phyloP scores from a whole-genome alignment of 2,113 vertebrate species.

The Polypterus senegalus region DNA sequence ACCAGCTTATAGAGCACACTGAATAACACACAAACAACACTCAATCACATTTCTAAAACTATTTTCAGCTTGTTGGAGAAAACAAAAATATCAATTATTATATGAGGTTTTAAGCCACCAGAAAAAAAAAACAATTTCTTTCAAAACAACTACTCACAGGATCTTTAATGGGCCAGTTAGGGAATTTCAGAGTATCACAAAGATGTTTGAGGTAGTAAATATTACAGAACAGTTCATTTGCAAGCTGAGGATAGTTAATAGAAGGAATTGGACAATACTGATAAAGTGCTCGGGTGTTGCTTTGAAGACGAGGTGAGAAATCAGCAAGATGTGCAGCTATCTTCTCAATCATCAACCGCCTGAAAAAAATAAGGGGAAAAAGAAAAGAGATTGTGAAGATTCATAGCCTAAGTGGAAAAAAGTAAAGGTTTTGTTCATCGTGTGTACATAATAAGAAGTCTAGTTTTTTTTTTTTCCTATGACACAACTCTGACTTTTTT shows the following conservation, averaged over 20 bases:
- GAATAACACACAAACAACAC: no score
- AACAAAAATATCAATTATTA: no score
- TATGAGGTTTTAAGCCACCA: no score
- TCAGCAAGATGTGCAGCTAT: conserved; percentile 93
- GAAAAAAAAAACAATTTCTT: no score
- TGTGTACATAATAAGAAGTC: no score
- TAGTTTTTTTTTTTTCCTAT: background rate
- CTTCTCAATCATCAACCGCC: conserved; percentile 96
- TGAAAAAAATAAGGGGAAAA: conserved; percentile 31
- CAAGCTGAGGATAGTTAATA: conserved; percentile 89
- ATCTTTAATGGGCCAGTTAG: conserved; percentile 92
- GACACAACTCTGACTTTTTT: background rate
- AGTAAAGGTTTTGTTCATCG: no score
- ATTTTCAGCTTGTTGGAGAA: no score
- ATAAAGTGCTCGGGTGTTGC: conserved; percentile 93
- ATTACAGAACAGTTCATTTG: conserved; percentile 94
- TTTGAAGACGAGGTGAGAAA: conserved; percentile 91
- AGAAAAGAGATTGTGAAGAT: background rate
- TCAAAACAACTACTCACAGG: conserved; percentile 52
- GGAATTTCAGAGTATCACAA: conserved; percentile 81
- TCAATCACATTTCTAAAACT: no score
- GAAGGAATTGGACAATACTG: conserved; percentile 94
- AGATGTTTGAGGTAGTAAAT: conserved; percentile 98
- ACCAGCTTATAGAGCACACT: no score
- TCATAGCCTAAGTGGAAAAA: background rate